Percentiles rank a stretch among this genome's conserved stretches.
phyloP scores from a whole-genome alignment of 2,888 invertebrate species.

The Ariolimax columbianus region DNA sequence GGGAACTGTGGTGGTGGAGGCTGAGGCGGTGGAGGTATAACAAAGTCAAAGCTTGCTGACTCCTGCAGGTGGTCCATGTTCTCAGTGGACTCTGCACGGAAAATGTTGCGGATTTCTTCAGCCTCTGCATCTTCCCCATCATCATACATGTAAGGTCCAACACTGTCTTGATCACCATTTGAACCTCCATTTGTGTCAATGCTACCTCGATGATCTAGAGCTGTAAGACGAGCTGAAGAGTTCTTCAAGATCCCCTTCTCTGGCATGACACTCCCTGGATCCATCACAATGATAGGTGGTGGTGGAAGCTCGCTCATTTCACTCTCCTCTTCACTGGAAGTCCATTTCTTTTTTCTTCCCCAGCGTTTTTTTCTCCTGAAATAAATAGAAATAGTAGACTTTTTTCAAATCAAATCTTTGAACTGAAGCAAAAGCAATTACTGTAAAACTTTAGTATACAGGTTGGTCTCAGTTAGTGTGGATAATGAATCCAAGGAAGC shows the following conservation, averaged over 20 bases:
- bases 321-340: constrained; percentile 70
- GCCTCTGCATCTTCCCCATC: constrained; percentile 71
- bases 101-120: constrained; percentile 71
- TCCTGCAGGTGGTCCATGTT: constrained; percentile 68
- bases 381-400: background rate
- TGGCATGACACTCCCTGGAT: constrained; percentile 72
- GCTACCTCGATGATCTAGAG: constrained; percentile 59
- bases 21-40: constrained; percentile 69
- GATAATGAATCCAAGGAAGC: no score
- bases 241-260: constrained; percentile 76
- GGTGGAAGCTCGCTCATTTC: constrained; percentile 72
- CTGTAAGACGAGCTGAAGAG: constrained; percentile 58
- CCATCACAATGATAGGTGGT: constrained; percentile 71
- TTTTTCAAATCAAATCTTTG: background rate
- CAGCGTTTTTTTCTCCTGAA: constrained; percentile 41
- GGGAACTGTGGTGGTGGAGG: constrained; percentile 68
- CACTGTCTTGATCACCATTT: constrained; percentile 64
- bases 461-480: no score
- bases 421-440: background rate
- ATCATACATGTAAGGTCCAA: constrained; percentile 66
- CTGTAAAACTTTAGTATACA: no score
- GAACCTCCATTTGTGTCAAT: constrained; percentile 62
- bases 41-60: constrained; percentile 71
- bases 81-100: constrained; percentile 64
- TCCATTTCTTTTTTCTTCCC: constrained; percentile 63